A percentile compares a stretch with the other conserved stretches of the same genome.
phyloP scores from a whole-genome alignment of 2,113 vertebrate genomes.

The Eretmochelys imbricata region DNA sequence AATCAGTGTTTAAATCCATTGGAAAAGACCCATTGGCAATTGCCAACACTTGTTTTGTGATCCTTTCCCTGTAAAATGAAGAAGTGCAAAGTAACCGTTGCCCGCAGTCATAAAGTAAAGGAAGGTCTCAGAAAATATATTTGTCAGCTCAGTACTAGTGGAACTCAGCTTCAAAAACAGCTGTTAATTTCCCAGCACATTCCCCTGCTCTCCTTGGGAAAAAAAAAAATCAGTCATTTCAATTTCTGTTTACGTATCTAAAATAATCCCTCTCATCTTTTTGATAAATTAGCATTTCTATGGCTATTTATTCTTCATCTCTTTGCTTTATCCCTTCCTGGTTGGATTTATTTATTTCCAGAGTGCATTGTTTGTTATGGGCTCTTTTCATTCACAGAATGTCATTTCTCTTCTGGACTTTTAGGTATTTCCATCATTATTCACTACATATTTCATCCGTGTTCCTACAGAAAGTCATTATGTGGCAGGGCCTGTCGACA shows the following conservation, averaged over 20 bases:
- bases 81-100: conserved; percentile 51
- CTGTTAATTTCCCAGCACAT: conserved; percentile 58
- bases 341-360: conserved; percentile 35
- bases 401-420: conserved; percentile 50
- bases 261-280: conserved; percentile 29
- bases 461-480: conserved; percentile 35
- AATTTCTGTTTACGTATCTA: conserved; percentile 16
- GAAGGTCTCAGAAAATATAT: conserved; percentile 38
- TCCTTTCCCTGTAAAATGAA: conserved; percentile 43
- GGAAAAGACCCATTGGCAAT: conserved; percentile 15
- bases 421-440: conserved; percentile 20
- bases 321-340: background rate
- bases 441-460: conserved; percentile 47
- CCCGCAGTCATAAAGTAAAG: conserved; percentile 58
- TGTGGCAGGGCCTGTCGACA: background rate
- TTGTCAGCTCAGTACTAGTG: conserved; percentile 23
- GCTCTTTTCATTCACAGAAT: background rate
- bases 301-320: background rate
- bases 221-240: background rate
- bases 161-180: conserved; percentile 54
- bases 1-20: conserved; percentile 33
- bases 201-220: background rate
- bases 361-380: background rate
- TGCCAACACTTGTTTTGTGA: conserved; percentile 48
- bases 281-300: conserved; percentile 48